These are phyloP conservation scores for Falco biarmicus DNA, from an alignment of 2,797 vertebrate genomes.

Conservation along the genomic window DNA sequence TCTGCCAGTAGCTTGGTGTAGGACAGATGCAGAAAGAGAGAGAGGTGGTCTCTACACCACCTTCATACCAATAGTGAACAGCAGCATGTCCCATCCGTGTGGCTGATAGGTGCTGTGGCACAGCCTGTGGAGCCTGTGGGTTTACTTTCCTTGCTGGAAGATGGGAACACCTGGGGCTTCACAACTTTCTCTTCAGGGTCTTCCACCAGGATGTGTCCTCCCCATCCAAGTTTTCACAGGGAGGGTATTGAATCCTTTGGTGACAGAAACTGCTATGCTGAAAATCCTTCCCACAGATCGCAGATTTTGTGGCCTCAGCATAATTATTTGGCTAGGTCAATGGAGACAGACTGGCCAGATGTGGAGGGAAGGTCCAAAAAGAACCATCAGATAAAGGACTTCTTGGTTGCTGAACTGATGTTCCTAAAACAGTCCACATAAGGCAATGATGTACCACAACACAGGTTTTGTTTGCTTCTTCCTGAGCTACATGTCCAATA, in stretches of 20 bases:
- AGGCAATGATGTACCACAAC: neutral
- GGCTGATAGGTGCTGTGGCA: neutral
- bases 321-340: neutral
- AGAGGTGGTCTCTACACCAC: neutral
- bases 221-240: neutral
- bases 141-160: neutral
- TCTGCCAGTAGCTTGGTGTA: neutral
- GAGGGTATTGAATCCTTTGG: neutral
- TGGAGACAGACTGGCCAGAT: neutral
- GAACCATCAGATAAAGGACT: neutral
- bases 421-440: neutral
- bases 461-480: neutral
- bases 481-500: neutral
- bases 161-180: neutral
- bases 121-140: neutral
- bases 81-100: neutral
- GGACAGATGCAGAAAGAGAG: neutral
- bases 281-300: neutral
- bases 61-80: neutral
- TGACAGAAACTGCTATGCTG: neutral
- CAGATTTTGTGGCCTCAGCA: neutral
- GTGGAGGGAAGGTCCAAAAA: neutral
- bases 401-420: neutral
- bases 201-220: neutral
- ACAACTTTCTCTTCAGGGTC: neutral